Conservation (phyloP, 2,113 vertebrate species). For the Siniperca knerii region DNA sequence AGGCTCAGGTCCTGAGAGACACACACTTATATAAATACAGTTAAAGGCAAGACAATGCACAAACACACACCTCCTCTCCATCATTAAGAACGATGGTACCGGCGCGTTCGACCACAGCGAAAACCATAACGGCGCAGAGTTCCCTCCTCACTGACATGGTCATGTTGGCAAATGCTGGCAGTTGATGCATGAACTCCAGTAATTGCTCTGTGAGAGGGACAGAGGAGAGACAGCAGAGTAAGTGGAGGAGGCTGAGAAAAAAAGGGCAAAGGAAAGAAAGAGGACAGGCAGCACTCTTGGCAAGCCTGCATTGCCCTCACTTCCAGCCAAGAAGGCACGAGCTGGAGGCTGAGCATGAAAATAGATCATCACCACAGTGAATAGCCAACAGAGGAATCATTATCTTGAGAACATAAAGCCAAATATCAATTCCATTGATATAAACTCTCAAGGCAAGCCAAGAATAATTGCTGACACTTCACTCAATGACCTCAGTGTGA, state of each 20-base stretch:
- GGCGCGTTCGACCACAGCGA: slow-evolving; percentile 97
- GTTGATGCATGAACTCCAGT: slow-evolving; percentile 99
- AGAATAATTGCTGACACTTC: slow-evolving; percentile 52
- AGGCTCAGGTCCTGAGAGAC: slow-evolving; percentile 27
- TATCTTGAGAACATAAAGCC: slow-evolving; percentile 30
- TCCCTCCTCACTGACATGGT: slow-evolving; percentile 98
- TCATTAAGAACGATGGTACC: slow-evolving; percentile 97
- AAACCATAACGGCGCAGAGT: slow-evolving; percentile 99
- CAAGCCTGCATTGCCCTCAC: background rate
- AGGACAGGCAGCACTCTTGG: slow-evolving; percentile 26
- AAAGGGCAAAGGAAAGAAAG: slow-evolving; percentile 30
- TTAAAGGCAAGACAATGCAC: background rate
- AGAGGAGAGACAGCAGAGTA: slow-evolving; percentile 30
- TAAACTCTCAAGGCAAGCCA: slow-evolving; percentile 18
- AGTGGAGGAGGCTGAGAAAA: slow-evolving; percentile 19
- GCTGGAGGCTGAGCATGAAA: slow-evolving; percentile 42
- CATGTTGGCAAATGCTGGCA: slow-evolving; percentile 99
- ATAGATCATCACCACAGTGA: slow-evolving; percentile 48
- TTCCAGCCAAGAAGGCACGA: slow-evolving; percentile 28
- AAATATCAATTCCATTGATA: slow-evolving; percentile 61
- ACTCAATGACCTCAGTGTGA: slow-evolving; percentile 24
- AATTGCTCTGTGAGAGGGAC: slow-evolving; percentile 92
- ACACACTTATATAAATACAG: slow-evolving; percentile 10
- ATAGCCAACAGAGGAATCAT: slow-evolving; percentile 45
- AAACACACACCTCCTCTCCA: slow-evolving; percentile 94